These are phyloP conservation scores for Gallinago nigripennis DNA, from an alignment of 2,797 vertebrate species.

Conservation along the genomic window DNA sequence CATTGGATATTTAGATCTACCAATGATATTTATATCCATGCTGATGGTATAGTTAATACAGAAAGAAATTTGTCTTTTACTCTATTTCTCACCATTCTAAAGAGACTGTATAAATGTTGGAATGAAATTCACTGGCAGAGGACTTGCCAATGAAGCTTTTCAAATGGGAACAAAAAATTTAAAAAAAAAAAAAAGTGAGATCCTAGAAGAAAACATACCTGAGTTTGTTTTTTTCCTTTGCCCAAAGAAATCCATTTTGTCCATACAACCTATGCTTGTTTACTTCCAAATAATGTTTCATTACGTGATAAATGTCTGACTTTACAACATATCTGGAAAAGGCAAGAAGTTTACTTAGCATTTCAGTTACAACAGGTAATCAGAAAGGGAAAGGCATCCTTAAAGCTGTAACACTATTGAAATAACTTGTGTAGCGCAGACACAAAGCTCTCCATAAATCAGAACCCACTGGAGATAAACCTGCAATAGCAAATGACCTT, in stretches of 20 bases:
- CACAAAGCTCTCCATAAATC: constrained; percentile 1
- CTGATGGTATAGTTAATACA: no score
- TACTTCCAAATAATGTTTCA: background rate
- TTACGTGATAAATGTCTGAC: background rate
- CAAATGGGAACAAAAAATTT: background rate
- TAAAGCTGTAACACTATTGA: background rate
- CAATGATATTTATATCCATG: no score
- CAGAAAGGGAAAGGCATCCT: constrained; percentile 3
- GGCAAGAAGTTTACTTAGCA: background rate
- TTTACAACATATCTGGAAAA: background rate
- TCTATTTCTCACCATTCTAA: background rate
- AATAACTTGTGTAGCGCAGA: background rate
- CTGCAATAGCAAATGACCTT: background rate
- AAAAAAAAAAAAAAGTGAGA: background rate
- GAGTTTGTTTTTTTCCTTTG: background rate
- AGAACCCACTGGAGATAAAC: constrained; percentile 1
- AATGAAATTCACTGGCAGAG: background rate
- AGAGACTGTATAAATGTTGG: background rate
- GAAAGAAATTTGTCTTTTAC: background rate
- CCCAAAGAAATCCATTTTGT: background rate
- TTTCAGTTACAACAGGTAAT: constrained; percentile 3
- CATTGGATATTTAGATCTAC: background rate
- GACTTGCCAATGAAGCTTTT: background rate
- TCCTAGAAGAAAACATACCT: background rate
- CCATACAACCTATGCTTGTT: background rate